phyloP scores from a whole-genome alignment of 2,888 invertebrate species.

The Athrips mouffetella region DNA sequence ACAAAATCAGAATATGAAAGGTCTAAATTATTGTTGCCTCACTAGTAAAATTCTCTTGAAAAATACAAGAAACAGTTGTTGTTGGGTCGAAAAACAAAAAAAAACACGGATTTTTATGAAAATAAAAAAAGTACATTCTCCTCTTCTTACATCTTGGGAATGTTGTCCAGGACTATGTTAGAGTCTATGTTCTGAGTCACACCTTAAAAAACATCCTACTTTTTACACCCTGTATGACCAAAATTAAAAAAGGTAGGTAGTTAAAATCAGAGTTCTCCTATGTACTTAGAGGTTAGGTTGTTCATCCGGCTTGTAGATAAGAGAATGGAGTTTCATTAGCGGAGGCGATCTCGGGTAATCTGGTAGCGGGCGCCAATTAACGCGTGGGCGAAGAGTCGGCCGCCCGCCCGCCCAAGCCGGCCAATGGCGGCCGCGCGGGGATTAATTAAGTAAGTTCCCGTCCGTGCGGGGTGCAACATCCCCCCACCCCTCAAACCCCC shows the following conservation, averaged over 20 bases:
- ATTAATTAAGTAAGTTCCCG: conserved; percentile 78
- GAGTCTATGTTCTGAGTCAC: too few relatives aligned
- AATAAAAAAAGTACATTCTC: too few relatives aligned
- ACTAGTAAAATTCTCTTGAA: too few relatives aligned
- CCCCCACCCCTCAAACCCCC: conserved; percentile 35
- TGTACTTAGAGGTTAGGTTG: conserved; percentile 15
- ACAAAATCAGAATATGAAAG: too few relatives aligned
- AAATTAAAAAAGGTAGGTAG: background rate
- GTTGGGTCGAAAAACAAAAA: too few relatives aligned
- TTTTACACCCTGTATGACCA: too few relatives aligned
- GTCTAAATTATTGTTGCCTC: too few relatives aligned
- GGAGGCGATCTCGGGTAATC: conserved; percentile 51
- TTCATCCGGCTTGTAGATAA: conserved; percentile 31
- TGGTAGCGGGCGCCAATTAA: conserved; percentile 72
- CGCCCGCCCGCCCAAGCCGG: conserved; percentile 64
- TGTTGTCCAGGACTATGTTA: too few relatives aligned
- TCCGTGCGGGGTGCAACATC: conserved; percentile 41
- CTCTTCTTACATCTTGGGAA: too few relatives aligned
- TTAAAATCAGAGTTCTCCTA: background rate
- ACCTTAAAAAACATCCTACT: too few relatives aligned
- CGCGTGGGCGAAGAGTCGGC: conserved; percentile 71
- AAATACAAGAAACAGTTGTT: too few relatives aligned
- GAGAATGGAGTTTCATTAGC: conserved; percentile 65
- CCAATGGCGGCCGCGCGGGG: conserved; percentile 75
- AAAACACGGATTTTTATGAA: too few relatives aligned